Conservation (phyloP, 2,113 vertebrate genomes). For the Amblyopsis rosae region DNA sequence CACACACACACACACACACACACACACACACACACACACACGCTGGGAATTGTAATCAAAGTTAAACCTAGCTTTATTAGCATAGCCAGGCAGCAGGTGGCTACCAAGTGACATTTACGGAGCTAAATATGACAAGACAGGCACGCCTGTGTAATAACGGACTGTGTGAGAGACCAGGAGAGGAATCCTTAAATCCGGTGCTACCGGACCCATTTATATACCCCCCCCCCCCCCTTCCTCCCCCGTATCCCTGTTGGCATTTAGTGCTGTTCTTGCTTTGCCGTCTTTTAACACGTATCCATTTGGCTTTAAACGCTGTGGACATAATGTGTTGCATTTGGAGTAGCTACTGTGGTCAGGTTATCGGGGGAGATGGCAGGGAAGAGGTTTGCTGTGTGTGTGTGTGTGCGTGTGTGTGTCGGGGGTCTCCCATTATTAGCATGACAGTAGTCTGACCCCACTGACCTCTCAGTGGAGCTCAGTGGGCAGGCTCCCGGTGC, state of each 20-base stretch:
- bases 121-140: slow-evolving; percentile 73
- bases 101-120: slow-evolving; percentile 74
- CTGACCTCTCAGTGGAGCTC: slow-evolving; percentile 70
- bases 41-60: slow-evolving; percentile 68
- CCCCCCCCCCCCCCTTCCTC: neutral
- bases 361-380: no score
- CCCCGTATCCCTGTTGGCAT: slow-evolving; percentile 54
- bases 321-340: slow-evolving; percentile 53
- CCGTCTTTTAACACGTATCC: slow-evolving; percentile 58
- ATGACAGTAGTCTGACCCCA: slow-evolving; percentile 76
- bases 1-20: neutral
- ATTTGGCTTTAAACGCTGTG: slow-evolving; percentile 64
- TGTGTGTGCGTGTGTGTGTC: slow-evolving; percentile 24
- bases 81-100: slow-evolving; percentile 77
- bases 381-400: neutral
- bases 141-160: slow-evolving; percentile 66
- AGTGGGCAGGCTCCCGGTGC: slow-evolving; percentile 42
- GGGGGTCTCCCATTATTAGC: slow-evolving; percentile 74
- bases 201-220: slow-evolving; percentile 38
- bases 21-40: neutral
- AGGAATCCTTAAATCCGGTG: slow-evolving; percentile 67
- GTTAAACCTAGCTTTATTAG: slow-evolving; percentile 72
- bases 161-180: slow-evolving; percentile 63
- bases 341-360: slow-evolving; percentile 11
- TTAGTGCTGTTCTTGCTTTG: slow-evolving; percentile 31